Evolutionary conservation across 2,797 vertebrate genomes (phyloP).

Genomic region (Botia almorhae): DNA sequence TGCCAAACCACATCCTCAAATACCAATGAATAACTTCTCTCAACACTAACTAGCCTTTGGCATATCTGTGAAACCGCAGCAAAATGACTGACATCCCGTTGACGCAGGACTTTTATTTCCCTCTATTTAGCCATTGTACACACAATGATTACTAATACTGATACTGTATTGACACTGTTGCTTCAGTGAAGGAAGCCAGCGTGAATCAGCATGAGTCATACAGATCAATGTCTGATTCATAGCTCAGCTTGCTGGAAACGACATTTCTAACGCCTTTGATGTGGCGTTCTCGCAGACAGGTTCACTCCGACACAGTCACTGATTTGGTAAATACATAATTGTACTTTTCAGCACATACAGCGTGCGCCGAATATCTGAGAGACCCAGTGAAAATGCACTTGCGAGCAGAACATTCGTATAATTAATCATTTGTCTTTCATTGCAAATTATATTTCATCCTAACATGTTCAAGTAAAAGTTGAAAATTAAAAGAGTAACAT

Average conservation of each 20-base stretch:
- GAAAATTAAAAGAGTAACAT: too few species aligned
- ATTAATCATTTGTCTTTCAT: too few species aligned
- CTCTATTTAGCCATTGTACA: background rate
- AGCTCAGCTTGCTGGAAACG: background rate
- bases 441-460: too few species aligned
- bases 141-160: background rate
- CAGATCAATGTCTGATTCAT: constrained; percentile 11
- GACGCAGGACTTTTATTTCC: background rate
- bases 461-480: too few species aligned
- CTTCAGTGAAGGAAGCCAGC: background rate
- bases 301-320: too few species aligned
- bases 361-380: too few species aligned
- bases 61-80: constrained; percentile 12
- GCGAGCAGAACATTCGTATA: too few species aligned
- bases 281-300: background rate
- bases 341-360: too few species aligned
- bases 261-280: background rate
- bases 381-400: background rate
- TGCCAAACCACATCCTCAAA: constrained; percentile 32
- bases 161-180: background rate
- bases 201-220: background rate
- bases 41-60: constrained; percentile 20
- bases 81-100: constrained; percentile 1
- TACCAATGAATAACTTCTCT: constrained; percentile 32
- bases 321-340: too few species aligned